These are phyloP conservation scores for Plodia interpunctella DNA, from an alignment of 1,140 invertebrate genomes.

Conservation along the genomic window DNA sequence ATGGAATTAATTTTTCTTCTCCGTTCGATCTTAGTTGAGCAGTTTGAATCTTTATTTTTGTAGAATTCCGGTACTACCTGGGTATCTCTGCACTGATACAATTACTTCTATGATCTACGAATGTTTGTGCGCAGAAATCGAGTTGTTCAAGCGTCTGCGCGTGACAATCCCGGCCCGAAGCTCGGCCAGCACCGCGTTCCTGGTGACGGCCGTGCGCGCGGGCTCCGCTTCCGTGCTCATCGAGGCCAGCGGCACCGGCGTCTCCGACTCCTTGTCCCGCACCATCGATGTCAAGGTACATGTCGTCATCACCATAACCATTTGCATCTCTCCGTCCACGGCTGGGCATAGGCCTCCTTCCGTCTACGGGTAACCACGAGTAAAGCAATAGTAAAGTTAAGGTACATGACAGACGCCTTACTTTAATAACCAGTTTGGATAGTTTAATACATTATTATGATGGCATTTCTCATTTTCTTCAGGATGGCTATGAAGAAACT, in stretches of 20 bases:
- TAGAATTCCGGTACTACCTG: too few species aligned
- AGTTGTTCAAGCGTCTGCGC: conserved; percentile 57
- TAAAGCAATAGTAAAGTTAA: too few species aligned
- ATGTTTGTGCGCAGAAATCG: conserved; percentile 48
- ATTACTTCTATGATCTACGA: not conserved
- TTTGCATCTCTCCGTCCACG: too few species aligned
- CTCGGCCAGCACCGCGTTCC: conserved; percentile 63
- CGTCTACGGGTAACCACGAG: too few species aligned
- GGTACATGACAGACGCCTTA: too few species aligned
- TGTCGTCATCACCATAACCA: not conserved
- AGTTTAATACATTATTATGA: not conserved
- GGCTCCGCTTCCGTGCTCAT: conserved; percentile 58
- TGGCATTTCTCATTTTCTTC: not conserved
- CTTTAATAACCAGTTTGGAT: not conserved
- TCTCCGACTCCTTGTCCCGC: conserved; percentile 60
- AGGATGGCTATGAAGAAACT: conserved; percentile 62
- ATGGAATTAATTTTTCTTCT: too few species aligned
- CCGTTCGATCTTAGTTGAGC: too few species aligned
- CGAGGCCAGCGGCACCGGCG: conserved; percentile 56
- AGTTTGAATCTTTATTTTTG: too few species aligned
- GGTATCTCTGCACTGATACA: too few species aligned
- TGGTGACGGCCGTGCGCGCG: conserved; percentile 49
- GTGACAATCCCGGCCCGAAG: conserved; percentile 52
- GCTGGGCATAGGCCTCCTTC: too few species aligned
- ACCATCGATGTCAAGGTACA: conserved; percentile 57